Conservation (phyloP, 92 coral and sea anemone genomes). For the Porites evermanni region DNA sequence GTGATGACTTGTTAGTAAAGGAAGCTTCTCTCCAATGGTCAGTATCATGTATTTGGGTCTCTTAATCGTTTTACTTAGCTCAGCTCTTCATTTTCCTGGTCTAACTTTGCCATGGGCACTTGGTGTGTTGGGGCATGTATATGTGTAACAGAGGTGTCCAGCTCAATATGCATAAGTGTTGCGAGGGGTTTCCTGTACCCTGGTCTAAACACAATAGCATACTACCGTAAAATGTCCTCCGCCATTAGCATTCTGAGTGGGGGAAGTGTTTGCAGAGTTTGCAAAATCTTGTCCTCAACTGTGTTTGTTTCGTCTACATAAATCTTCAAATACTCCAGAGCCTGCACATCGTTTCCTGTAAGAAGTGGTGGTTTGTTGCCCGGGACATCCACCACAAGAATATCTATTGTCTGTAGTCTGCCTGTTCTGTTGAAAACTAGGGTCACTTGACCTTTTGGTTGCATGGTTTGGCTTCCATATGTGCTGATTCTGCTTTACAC, state of each 20-base stretch:
- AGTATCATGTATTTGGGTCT: background rate
- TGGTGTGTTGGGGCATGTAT: slow-evolving; percentile 56
- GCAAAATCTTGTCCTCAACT: slow-evolving; percentile 9
- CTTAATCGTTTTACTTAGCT: slow-evolving; percentile 24
- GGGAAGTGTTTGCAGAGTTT: background rate
- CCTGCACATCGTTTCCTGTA: slow-evolving; percentile 54
- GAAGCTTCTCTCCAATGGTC: too few relatives aligned
- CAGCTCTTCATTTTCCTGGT: background rate
- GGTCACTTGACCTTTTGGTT: slow-evolving; percentile 35
- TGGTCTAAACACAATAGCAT: slow-evolving; percentile 43
- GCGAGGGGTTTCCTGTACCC: slow-evolving; percentile 57
- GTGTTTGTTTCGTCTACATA: slow-evolving; percentile 59
- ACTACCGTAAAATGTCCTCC: slow-evolving; percentile 35
- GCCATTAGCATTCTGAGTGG: slow-evolving; percentile 11
- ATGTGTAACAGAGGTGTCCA: background rate
- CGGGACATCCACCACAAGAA: slow-evolving; percentile 51
- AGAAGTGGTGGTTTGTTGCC: slow-evolving; percentile 47
- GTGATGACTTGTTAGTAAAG: background rate
- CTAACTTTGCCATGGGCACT: slow-evolving; percentile 47
- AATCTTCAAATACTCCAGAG: slow-evolving; percentile 42
- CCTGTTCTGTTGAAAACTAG: slow-evolving; percentile 45
- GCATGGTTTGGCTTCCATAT: slow-evolving; percentile 52
- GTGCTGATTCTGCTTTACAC: slow-evolving; percentile 43
- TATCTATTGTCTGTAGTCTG: slow-evolving; percentile 36
- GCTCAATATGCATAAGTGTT: slow-evolving; percentile 48